Base-by-base conservation (phyloP, 2,888 invertebrate genomes). In the Melanostoma mellinum region DNA sequence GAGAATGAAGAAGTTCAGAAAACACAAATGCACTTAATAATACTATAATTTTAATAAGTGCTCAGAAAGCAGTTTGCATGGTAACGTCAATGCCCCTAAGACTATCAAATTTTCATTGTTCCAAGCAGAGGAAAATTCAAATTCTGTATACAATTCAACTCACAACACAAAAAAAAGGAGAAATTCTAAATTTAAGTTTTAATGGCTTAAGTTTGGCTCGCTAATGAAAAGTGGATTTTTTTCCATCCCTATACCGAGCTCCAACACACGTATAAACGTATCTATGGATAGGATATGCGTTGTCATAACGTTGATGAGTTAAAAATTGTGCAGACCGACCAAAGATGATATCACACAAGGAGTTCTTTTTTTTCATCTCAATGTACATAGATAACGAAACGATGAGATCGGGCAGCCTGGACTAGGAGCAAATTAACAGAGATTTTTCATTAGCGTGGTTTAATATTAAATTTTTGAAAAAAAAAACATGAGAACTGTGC, bases 401-500 rank as follows among this genome's bases (percentile, higher is more conserved):
- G 71, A 71, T 71, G 77, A 77, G 77, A 46, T 44, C 46, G 44
- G 35, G 40, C 65, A 65, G 71, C 52, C 77, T 71, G 71, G 38
- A 35, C 48, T 65, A 55, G 10, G 73, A 73, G 68, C 61, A 79
- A 73, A 79, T 79, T 79, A 79, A 79, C 72, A 73, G 68, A 61
- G 73, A 79, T 79, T 79, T 79, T 73, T 73, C 73, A 78, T 78
- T 78, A 79, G 73, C 73, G 73, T 20, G 36, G 48, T 73, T 79
- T 79, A 73, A 73, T 73, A 79, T 73, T 79, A 79, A 79, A 79
- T 79, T 79, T 55, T 55, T 20, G 20, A 20, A 20, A 20, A 20
- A 20, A 20, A 20, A 20, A 20, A 20, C 20, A 20, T 20, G 20
- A 20, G 20, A 0, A 20, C 20, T 20, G 20, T 20, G 20, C 20